Conservation (phyloP, 35 echinoderm and acorn worm species). For the Chiridota heheva region DNA sequence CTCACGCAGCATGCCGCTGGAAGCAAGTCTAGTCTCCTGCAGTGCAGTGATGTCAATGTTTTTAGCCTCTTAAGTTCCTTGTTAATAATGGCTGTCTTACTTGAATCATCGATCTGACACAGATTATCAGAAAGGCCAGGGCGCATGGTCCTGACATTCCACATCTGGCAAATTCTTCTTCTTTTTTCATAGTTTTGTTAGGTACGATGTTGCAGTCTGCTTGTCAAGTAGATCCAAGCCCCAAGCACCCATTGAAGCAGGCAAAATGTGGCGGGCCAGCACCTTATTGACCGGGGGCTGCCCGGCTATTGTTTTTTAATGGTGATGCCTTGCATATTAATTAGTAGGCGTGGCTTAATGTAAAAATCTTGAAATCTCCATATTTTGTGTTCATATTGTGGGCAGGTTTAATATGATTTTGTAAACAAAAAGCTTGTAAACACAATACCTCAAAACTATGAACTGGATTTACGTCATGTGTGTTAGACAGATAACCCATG, state of each 20-base stretch:
- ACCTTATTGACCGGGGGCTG: constrained; percentile 77
- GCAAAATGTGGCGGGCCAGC: constrained; percentile 47
- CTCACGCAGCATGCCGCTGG: neutral
- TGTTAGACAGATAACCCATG: too few species aligned
- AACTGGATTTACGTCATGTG: too few species aligned
- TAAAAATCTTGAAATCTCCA: too few species aligned
- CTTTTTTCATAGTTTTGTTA: neutral
- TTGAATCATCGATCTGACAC: neutral
- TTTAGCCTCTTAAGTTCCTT: constrained; percentile 3
- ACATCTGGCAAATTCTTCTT: neutral
- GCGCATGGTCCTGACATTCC: constrained; percentile 22
- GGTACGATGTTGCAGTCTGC: neutral
- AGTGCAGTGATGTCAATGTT: constrained; percentile 30
- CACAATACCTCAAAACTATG: too few species aligned
- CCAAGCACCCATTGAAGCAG: constrained; percentile 58
- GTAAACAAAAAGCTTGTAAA: too few species aligned
- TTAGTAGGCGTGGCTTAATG: too few species aligned
- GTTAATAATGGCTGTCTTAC: constrained; percentile 15
- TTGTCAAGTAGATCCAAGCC: constrained; percentile 16
- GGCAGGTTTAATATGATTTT: too few species aligned
- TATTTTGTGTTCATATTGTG: too few species aligned
- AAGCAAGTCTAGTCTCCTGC: constrained; percentile 31
- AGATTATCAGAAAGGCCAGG: neutral
- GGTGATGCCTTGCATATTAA: too few species aligned
- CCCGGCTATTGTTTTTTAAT: too few species aligned